Conservation (phyloP, 1,140 invertebrate species). For the Aleiodes sp. region DNA sequence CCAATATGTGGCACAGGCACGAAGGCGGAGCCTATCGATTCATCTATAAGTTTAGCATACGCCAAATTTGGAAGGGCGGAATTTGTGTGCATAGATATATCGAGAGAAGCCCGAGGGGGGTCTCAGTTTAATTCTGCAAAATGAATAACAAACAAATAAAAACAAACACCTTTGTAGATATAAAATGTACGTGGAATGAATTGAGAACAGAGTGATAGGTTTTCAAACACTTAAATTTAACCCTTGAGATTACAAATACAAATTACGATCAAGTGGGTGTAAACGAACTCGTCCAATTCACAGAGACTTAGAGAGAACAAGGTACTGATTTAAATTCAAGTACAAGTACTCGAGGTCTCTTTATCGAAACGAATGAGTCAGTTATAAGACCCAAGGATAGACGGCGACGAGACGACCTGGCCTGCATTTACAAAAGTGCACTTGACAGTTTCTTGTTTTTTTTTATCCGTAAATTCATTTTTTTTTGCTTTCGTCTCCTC, state of each 20-base stretch:
- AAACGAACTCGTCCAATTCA: background rate
- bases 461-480: slow-evolving; percentile 28
- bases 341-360: slow-evolving; percentile 13
- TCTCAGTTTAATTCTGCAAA: background rate
- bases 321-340: background rate
- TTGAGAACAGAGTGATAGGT: background rate
- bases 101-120: slow-evolving; percentile 28
- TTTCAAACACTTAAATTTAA: background rate
- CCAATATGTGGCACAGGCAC: slow-evolving; percentile 19
- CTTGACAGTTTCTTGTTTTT: slow-evolving; percentile 18
- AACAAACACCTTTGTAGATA: slow-evolving; percentile 6
- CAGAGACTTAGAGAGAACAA: background rate
- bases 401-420: slow-evolving; percentile 5
- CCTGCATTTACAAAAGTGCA: no score
- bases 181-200: background rate
- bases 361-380: slow-evolving; percentile 7
- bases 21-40: background rate
- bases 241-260: background rate
- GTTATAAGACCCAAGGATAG: slow-evolving; percentile 3
- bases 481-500: slow-evolving; percentile 12
- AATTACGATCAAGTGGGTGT: background rate
- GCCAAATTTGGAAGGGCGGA: slow-evolving; percentile 30
- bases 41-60: slow-evolving; percentile 29
- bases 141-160: slow-evolving; percentile 13
- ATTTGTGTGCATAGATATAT: slow-evolving; percentile 30